Base-by-base conservation (phyloP, 2,113 vertebrate genomes). In the Melanerpes formicivorus region DNA sequence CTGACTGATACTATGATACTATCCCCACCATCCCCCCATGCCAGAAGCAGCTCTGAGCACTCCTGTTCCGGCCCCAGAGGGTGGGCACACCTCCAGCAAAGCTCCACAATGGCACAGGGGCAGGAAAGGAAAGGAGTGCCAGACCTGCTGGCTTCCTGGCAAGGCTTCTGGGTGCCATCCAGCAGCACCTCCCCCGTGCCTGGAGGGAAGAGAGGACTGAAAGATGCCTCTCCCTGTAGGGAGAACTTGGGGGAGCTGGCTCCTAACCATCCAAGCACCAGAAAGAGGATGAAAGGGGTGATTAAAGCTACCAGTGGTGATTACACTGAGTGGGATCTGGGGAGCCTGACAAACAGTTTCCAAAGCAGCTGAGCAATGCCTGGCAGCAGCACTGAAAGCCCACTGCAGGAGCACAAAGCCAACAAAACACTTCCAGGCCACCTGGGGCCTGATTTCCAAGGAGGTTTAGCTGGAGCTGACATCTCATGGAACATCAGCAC, bases 321-420 rank as follows among this genome's bases (percentile, higher is more conserved):
- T 60, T 59, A 40, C 7, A 10, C 3, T 1, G n/a, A 88, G 80
- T 3, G 63, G 21, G 91, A 19, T 83, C 82, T 63, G 52, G 87
- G 88, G 88, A 94, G 77, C 73, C 34, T 88, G 92, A 65, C 72
- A 80, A 82, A 12, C 5, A 2, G 42, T 44, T 44, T 32, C 34
- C 63, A 37, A 37, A 78, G 90, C 83, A 91, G 94, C 76, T 70
- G 84, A 64, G 59, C 23, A 22, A 52, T 13, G 50, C 50, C 72
- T 92, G 90, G 37, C 37, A 37, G 79, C 73, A 74, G 62, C 40
- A 1, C 42, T 32, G 5, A 84, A 84, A 92, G 8, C 21, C 54
- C 22, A 40, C 70, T 17, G 75, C 86, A 76, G 80, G 88, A 96
- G 86, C 70, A 59, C 88, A 80, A 67, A 95, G 90, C 96, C 96